Conservation (phyloP, 37 sponge, comb jelly and placozoan genomes). For the Diacarnus erythraeanus region DNA sequence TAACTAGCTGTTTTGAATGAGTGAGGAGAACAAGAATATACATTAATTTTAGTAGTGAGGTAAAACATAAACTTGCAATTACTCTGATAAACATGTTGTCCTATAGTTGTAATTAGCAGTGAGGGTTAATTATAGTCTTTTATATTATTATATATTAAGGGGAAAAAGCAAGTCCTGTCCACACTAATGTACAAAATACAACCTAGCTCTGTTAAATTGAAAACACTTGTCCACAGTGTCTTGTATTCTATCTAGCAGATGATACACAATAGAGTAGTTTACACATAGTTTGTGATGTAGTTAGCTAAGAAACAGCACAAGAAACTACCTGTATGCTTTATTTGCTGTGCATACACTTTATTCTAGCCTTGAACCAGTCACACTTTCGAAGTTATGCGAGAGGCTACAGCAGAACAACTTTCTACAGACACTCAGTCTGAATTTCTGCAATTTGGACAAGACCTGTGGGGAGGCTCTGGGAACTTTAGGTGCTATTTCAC, state of each 20-base stretch:
- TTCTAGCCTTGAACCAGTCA: conserved; percentile 7
- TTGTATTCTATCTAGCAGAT: no score
- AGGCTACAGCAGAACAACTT: not conserved
- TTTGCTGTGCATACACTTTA: not conserved
- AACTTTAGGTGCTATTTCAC: conserved; percentile 13
- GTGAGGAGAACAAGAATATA: not conserved
- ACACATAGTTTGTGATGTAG: no score
- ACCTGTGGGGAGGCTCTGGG: conserved; percentile 58
- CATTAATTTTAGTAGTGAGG: not conserved
- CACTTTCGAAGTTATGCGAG: conserved; percentile 36
- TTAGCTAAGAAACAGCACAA: no score
- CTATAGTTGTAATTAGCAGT: no score
- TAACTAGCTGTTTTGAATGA: not conserved
- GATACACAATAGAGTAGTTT: no score
- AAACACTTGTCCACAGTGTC: no score
- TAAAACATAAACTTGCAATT: not conserved
- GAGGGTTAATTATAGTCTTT: no score
- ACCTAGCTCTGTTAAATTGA: no score
- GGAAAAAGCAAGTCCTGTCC: no score
- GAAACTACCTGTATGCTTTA: no score
- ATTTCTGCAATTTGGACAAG: conserved; percentile 50
- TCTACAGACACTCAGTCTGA: conserved; percentile 53
- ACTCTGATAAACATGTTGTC: not conserved
- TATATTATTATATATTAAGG: no score
- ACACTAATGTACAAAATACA: no score